Conservation (phyloP, 2,888 invertebrate genomes). For the Eurytoma californica region DNA sequence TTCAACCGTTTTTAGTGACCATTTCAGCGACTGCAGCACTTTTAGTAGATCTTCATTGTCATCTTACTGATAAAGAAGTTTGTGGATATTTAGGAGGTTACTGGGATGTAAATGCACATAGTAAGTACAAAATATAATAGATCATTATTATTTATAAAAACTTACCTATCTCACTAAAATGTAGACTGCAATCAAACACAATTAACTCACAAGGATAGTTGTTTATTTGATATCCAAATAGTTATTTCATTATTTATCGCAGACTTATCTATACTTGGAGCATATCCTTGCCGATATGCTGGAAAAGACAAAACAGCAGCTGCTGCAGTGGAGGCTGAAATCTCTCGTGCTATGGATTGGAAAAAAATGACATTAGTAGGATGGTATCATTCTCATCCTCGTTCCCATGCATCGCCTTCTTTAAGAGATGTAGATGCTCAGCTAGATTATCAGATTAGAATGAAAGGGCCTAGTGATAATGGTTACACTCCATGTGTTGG, state of each 20-base stretch:
- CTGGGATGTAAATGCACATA: constrained; percentile 95
- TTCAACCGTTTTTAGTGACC: constrained; percentile 93
- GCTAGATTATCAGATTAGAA: constrained; percentile 94
- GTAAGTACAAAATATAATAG: constrained; percentile 79
- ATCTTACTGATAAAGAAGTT: constrained; percentile 94
- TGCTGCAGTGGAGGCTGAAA: constrained; percentile 86
- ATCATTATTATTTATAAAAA: constrained; percentile 16
- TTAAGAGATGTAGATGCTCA: constrained; percentile 93
- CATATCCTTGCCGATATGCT: constrained; percentile 91
- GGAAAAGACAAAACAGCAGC: constrained; percentile 87
- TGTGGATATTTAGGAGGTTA: constrained; percentile 97
- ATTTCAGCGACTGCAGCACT: constrained; percentile 91
- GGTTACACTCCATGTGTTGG: constrained; percentile 96
- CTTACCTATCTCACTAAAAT: not conserved
- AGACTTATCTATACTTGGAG: constrained; percentile 91
- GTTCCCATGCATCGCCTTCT: constrained; percentile 90
- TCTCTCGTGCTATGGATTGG: constrained; percentile 88
- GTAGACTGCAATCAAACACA: not conserved
- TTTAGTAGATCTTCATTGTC: constrained; percentile 94
- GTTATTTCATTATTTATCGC: constrained; percentile 65
- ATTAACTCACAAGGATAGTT: not conserved
- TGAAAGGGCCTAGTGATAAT: constrained; percentile 93
- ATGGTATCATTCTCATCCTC: constrained; percentile 97
- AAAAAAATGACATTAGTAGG: constrained; percentile 90
- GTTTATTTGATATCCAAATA: not conserved